phyloP scores from a whole-genome alignment of 2,797 vertebrate species.

The Petrocephalus sullivani region DNA sequence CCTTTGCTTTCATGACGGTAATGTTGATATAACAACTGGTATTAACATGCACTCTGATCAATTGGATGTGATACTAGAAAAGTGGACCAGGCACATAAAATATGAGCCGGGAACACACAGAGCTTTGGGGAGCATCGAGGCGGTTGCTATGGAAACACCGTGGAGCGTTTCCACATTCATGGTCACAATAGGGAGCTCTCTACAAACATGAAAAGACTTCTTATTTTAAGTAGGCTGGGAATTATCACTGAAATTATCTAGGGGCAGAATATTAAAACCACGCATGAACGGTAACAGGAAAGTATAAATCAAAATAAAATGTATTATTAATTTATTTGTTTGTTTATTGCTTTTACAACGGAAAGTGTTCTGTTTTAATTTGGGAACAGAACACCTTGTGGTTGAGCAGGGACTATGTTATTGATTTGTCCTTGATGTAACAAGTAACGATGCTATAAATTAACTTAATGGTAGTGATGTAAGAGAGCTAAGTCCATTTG shows the following conservation, averaged over 20 bases:
- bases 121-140: constrained; percentile 7
- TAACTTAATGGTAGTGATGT: constrained; percentile 1
- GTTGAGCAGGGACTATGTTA: neutral
- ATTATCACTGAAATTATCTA: neutral
- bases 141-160: constrained; percentile 16
- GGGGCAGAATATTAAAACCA: neutral
- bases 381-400: neutral
- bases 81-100: neutral
- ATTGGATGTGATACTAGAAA: neutral
- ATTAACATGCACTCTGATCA: neutral
- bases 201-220: constrained; percentile 16
- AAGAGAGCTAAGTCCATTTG: neutral
- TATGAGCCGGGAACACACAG: neutral
- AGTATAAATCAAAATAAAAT: neutral
- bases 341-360: neutral
- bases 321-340: neutral
- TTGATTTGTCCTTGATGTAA: neutral
- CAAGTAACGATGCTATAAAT: neutral
- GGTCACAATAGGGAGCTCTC: neutral
- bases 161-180: constrained; percentile 6
- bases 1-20: neutral
- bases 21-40: neutral
- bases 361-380: neutral
- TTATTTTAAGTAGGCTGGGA: constrained; percentile 4
- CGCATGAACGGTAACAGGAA: neutral